Evolutionary conservation across 1,140 invertebrate genomes (phyloP).

Genomic region (Arion vulgaris): DNA sequence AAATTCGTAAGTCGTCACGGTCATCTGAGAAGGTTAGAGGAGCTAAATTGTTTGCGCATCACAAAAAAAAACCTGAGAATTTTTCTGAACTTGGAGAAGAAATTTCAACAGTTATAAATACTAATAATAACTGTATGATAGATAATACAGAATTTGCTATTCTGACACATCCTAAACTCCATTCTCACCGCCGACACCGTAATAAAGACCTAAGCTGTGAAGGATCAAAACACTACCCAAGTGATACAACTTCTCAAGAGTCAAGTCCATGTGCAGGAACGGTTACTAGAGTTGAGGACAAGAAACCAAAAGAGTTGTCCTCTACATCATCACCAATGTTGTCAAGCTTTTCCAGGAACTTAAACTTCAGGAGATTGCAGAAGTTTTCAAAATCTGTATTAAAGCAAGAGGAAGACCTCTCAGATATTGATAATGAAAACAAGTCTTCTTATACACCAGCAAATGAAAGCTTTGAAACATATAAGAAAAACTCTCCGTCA

Average conservation of each 20-base stretch:
- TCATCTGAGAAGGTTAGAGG: slow-evolving; percentile 8
- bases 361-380: neutral
- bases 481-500: slow-evolving; percentile 6
- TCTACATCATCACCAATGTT: neutral
- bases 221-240: neutral
- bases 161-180: slow-evolving; percentile 53
- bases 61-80: neutral
- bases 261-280: slow-evolving; percentile 24
- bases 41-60: neutral
- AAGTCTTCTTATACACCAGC: neutral
- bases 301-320: neutral
- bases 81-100: neutral
- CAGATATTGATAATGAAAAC: neutral
- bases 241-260: slow-evolving; percentile 26
- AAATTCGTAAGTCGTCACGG: slow-evolving; percentile 49
- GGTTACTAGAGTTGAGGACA: neutral
- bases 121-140: neutral
- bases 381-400: neutral
- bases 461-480: neutral
- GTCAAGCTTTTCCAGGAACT: neutral
- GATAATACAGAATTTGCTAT: slow-evolving; percentile 34
- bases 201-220: slow-evolving; percentile 32
- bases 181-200: slow-evolving; percentile 46
- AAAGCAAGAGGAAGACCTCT: neutral
- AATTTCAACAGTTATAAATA: neutral